These are phyloP conservation scores for Mustelus asterias DNA, from an alignment of 2,113 vertebrate genomes.

Conservation along the genomic window DNA sequence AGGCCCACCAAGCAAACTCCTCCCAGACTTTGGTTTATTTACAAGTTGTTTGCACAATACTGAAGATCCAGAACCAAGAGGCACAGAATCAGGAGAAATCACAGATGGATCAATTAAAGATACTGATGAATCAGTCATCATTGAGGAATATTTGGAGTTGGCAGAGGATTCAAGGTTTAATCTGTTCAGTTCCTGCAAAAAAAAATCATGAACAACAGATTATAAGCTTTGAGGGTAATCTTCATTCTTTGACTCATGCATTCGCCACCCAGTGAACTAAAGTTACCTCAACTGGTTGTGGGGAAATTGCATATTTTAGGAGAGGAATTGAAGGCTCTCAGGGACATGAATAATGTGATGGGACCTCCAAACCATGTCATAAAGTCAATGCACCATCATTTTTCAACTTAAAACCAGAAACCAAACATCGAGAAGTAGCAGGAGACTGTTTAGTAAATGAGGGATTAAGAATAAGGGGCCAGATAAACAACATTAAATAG, in stretches of 20 bases:
- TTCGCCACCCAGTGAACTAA: background rate
- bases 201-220: background rate
- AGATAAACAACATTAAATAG: background rate
- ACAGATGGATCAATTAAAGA: conserved; percentile 94
- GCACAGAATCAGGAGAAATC: conserved; percentile 81
- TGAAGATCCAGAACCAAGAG: conserved; percentile 74
- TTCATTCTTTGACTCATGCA: background rate
- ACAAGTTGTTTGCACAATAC: conserved; percentile 84
- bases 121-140: conserved; percentile 84
- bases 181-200: conserved; percentile 83
- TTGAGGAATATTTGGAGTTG: conserved; percentile 76
- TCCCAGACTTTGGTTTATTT: conserved; percentile 92
- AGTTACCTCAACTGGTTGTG: background rate
- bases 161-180: conserved; percentile 91
- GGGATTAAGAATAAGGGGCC: background rate
- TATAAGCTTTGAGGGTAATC: background rate
- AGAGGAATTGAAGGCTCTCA: background rate
- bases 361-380: background rate
- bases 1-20: conserved; percentile 87
- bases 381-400: background rate
- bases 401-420: background rate
- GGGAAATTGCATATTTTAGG: background rate
- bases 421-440: background rate
- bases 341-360: background rate
- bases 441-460: background rate